Conservation (phyloP, 2,113 vertebrate species). For the Morone saxatilis region DNA sequence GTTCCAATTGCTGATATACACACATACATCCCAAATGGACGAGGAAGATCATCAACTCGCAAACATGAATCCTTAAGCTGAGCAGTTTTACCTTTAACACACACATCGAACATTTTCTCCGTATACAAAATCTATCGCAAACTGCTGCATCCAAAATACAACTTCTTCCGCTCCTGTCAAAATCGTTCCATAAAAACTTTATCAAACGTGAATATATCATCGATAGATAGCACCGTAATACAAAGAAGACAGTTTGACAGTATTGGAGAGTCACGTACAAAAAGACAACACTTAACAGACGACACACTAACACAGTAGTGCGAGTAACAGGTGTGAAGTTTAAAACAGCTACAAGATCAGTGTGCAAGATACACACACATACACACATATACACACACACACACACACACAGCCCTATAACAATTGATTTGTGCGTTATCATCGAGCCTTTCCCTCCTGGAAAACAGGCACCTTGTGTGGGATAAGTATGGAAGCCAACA, state of each 20-base stretch:
- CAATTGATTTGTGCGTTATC: background rate
- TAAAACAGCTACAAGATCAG: constrained; percentile 11
- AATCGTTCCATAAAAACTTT: constrained; percentile 89
- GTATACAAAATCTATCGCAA: constrained; percentile 68
- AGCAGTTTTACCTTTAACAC: background rate
- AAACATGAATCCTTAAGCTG: background rate
- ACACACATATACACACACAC: background rate
- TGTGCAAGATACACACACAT: background rate
- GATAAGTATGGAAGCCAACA: background rate
- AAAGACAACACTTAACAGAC: constrained; percentile 26
- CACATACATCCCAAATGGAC: background rate
- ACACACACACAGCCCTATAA: constrained; percentile 6
- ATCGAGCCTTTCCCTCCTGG: background rate
- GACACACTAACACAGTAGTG: constrained; percentile 4
- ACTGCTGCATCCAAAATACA: constrained; percentile 86
- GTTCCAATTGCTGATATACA: background rate
- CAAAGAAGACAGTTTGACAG: constrained; percentile 79
- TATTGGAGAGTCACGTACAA: constrained; percentile 25
- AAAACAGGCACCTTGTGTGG: background rate
- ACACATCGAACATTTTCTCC: constrained; percentile 24
- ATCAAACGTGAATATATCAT: constrained; percentile 85
- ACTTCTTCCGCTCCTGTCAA: constrained; percentile 82
- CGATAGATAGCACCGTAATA: constrained; percentile 91
- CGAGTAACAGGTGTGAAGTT: background rate
- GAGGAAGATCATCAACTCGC: background rate